phyloP scores from a whole-genome alignment of 2,888 invertebrate species.

The Macrosoma leucophasiata region DNA sequence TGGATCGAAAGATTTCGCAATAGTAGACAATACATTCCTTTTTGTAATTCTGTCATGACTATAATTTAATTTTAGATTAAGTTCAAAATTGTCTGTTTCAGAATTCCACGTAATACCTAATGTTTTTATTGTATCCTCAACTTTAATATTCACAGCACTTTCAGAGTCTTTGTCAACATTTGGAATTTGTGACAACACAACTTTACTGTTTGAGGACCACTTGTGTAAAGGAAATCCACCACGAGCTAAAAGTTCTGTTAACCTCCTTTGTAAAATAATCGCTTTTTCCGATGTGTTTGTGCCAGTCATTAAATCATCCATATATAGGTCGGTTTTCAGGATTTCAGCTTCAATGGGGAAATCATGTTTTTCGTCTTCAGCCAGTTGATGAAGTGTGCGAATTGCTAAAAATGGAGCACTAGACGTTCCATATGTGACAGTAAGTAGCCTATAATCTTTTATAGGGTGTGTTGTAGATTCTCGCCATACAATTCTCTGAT shows the following conservation, averaged over 20 bases:
- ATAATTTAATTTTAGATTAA: no score
- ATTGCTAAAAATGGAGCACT: constrained; percentile 15
- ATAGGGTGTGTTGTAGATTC: constrained; percentile 7
- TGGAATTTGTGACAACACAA: no score
- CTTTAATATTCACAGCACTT: no score
- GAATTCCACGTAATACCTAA: no score
- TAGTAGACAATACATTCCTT: constrained; percentile 8
- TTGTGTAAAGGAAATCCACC: no score
- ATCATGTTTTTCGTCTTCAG: no score
- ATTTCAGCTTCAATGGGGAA: no score
- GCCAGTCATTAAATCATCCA: constrained; percentile 14
- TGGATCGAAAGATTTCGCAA: constrained; percentile 15
- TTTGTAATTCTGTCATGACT: constrained; percentile 2
- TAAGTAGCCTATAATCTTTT: constrained; percentile 13
- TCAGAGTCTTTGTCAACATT: no score
- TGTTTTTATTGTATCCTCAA: no score
- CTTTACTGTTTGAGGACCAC: no score
- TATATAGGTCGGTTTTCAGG: constrained; percentile 9
- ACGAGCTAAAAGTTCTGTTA: constrained; percentile 6
- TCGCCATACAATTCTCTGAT: constrained; percentile 19
- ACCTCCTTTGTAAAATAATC: background rate
- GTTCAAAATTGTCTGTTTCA: no score
- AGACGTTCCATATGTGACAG: constrained; percentile 14
- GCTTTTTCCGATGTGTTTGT: constrained; percentile 2
- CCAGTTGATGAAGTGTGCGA: no score